Evolutionary conservation across 2,888 invertebrate genomes (phyloP).

Genomic region (Timema cristinae): DNA sequence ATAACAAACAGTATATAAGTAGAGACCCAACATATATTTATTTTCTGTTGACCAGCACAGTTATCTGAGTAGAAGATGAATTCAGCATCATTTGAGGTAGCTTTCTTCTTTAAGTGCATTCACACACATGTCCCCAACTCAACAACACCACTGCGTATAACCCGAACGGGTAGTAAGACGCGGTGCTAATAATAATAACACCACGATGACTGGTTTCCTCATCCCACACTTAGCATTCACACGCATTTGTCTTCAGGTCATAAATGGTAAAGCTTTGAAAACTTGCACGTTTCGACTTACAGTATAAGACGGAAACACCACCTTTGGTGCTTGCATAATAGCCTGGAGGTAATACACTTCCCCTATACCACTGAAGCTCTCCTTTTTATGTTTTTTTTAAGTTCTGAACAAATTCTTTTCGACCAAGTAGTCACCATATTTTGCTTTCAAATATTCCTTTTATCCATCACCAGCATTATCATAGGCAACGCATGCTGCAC

Average conservation of each 20-base stretch:
- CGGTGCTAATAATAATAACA: too few species aligned
- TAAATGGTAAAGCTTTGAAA: background rate
- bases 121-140: background rate
- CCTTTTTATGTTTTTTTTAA: background rate
- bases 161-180: too few species aligned
- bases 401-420: background rate
- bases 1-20: background rate
- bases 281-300: background rate
- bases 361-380: background rate
- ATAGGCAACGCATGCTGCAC: background rate
- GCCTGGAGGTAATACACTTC: background rate
- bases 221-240: background rate
- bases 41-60: background rate
- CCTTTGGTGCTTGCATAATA: background rate
- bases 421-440: background rate
- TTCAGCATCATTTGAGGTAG: background rate
- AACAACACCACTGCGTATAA: background rate
- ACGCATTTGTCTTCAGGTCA: slow-evolving; percentile 2
- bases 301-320: background rate
- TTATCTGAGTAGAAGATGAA: background rate
- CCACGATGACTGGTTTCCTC: background rate
- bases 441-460: background rate
- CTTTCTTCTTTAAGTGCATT: background rate
- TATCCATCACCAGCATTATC: background rate
- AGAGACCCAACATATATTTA: too few species aligned